phyloP scores from a whole-genome alignment of 2,113 vertebrate genomes.

The Atractosteus spatula region DNA sequence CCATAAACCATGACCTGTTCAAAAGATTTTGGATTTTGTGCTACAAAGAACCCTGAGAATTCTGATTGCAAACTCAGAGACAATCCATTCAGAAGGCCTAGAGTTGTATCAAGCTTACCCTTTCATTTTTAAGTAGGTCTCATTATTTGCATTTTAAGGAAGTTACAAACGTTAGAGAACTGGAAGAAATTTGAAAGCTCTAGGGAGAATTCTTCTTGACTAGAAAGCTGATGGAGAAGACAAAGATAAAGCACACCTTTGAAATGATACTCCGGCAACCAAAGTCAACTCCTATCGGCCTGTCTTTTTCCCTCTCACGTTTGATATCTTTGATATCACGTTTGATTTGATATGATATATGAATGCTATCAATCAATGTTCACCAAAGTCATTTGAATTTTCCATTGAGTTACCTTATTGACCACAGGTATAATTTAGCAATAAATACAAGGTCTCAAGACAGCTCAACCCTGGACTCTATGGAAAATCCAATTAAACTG shows the following conservation, averaged over 20 bases:
- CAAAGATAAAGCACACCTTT: neutral
- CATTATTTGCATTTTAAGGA: constrained; percentile 36
- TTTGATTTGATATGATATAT: neutral
- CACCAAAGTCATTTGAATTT: neutral
- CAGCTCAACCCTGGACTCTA: neutral
- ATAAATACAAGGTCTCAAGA: neutral
- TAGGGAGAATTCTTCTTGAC: neutral
- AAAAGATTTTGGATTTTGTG: constrained; percentile 43
- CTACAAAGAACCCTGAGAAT: neutral
- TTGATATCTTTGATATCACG: too few relatives aligned
- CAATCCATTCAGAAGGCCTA: constrained; percentile 42
- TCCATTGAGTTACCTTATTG: neutral
- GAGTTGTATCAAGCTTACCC: constrained; percentile 26
- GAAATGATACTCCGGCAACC: neutral
- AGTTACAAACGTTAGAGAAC: constrained; percentile 24
- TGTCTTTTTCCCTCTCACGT: neutral
- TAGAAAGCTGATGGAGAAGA: neutral
- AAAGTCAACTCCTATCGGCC: neutral
- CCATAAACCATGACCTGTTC: constrained; percentile 25
- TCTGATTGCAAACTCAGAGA: constrained; percentile 36
- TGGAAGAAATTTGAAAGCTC: constrained; percentile 11
- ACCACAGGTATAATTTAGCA: neutral
- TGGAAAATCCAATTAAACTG: neutral
- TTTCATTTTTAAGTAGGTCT: constrained; percentile 26
- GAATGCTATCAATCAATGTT: neutral